A percentile compares a stretch with the other conserved stretches of the same genome.
Conservation (phyloP, 2,888 invertebrate genomes). For the Agrochola litura region DNA sequence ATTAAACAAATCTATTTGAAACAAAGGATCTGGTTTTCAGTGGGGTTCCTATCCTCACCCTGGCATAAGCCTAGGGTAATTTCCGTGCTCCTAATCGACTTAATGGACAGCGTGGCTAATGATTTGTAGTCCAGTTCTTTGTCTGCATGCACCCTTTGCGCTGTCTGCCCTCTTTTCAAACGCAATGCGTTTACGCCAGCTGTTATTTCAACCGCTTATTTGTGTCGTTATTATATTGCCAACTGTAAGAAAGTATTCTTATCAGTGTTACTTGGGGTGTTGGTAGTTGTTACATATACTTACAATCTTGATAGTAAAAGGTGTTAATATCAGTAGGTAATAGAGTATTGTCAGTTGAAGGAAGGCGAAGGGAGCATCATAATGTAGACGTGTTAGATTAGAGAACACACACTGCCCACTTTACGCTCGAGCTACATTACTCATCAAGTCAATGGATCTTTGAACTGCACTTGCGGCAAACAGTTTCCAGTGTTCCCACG, state of each 20-base stretch:
- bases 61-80: conserved; percentile 1
- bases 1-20: neutral
- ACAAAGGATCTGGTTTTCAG: neutral
- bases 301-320: neutral
- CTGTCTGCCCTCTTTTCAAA: neutral
- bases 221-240: conserved; percentile 46
- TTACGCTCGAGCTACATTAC: neutral
- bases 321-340: neutral
- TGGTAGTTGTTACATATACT: neutral
- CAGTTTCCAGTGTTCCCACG: neutral
- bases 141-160: conserved; percentile 24
- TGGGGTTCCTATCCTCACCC: neutral
- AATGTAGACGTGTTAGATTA: neutral
- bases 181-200: conserved; percentile 43
- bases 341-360: neutral
- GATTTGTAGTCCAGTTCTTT: conserved; percentile 30
- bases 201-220: conserved; percentile 52
- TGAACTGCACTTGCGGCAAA: neutral
- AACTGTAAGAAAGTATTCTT: conserved; percentile 28
- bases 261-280: conserved; percentile 5
- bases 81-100: conserved; percentile 14
- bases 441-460: neutral
- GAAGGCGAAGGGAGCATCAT: neutral
- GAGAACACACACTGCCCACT: neutral
- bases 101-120: conserved; percentile 10